Percentiles rank a stretch among this genome's conserved stretches.
These are phyloP conservation scores for Hoplostethus atlanticus DNA, from an alignment of 2,797 vertebrate genomes.

Conservation along the genomic window DNA sequence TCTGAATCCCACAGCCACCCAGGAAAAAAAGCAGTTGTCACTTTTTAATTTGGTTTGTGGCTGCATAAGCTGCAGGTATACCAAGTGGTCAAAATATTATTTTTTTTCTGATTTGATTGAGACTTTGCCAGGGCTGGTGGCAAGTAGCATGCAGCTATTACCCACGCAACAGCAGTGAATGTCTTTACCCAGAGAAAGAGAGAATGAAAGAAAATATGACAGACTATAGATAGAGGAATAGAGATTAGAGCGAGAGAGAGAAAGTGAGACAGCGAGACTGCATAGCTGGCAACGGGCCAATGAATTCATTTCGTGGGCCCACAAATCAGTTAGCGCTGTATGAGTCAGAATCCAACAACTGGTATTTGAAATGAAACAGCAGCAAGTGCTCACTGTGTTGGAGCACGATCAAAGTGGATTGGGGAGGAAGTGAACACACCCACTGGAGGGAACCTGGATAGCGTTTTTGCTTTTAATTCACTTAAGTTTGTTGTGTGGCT, in stretches of 20 bases:
- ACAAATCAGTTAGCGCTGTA: constrained; percentile 70
- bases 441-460: constrained; percentile 35
- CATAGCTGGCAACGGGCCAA: constrained; percentile 73
- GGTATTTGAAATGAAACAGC: constrained; percentile 54
- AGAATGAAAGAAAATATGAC: constrained; percentile 42
- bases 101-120: constrained; percentile 7
- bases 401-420: constrained; percentile 64
- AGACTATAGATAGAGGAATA: constrained; percentile 47
- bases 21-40: constrained; percentile 1
- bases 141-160: constrained; percentile 23
- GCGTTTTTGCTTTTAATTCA: constrained; percentile 61
- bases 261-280: constrained; percentile 55
- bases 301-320: constrained; percentile 71
- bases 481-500: constrained; percentile 53
- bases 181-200: constrained; percentile 9
- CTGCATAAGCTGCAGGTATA: background rate
- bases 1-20: background rate
- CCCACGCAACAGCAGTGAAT: constrained; percentile 30
- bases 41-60: background rate
- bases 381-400: constrained; percentile 51
- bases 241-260: constrained; percentile 45
- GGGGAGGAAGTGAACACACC: constrained; percentile 30
- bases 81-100: constrained; percentile 22
- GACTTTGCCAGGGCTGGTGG: background rate
- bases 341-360: constrained; percentile 59